Evolutionary conservation across 2,113 vertebrate species (phyloP).

Genomic region (Carassius auratus): DNA sequence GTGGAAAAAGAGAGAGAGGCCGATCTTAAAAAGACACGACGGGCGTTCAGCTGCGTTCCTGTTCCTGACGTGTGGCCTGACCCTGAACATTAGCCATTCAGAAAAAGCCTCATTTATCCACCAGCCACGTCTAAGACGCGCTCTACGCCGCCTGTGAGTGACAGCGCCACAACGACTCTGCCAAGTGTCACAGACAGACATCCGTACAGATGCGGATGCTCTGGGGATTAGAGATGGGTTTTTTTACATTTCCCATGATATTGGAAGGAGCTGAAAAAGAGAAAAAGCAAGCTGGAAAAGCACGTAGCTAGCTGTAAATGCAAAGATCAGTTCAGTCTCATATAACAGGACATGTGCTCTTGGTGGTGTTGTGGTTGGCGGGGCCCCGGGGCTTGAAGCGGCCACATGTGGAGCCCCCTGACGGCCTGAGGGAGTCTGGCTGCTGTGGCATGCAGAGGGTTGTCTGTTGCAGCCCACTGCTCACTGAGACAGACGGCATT

Average conservation of each 20-base stretch:
- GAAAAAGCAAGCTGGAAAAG: not conserved
- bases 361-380: not conserved
- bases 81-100: constrained; percentile 10
- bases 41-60: not conserved
- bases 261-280: not conserved
- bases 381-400: not conserved
- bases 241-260: not conserved
- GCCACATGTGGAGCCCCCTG: constrained; percentile 26
- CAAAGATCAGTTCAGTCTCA: constrained; percentile 1
- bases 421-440: constrained; percentile 29
- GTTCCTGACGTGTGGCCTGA: not conserved
- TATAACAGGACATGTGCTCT: constrained; percentile 8
- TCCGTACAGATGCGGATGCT: constrained; percentile 67
- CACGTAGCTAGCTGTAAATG: not conserved
- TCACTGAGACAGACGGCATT: constrained; percentile 49
- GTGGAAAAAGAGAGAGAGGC: constrained; percentile 1
- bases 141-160: constrained; percentile 56
- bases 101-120: not conserved
- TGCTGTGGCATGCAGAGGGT: constrained; percentile 29
- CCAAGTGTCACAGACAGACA: constrained; percentile 58
- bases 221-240: constrained; percentile 34
- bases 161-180: not conserved
- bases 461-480: constrained; percentile 46
- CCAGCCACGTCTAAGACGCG: constrained; percentile 65
- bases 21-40: not conserved